Conservation (phyloP, 2,888 invertebrate species). For the Xanthia icteritia region DNA sequence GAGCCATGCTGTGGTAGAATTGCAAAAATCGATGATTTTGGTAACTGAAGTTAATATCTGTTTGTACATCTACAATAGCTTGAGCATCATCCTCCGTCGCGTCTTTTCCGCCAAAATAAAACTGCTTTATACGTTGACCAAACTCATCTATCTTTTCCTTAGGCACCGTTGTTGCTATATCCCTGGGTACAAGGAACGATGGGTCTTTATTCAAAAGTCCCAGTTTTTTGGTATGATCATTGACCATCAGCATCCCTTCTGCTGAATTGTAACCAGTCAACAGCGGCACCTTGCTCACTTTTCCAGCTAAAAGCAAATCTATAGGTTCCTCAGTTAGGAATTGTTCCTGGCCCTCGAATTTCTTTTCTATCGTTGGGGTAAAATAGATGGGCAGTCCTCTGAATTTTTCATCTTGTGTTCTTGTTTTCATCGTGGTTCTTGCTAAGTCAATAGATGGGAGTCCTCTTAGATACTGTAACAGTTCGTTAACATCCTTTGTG, state of each 20-base stretch:
- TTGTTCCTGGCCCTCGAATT: slow-evolving; percentile 71
- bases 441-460: slow-evolving; percentile 74
- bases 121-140: slow-evolving; percentile 74
- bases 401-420: slow-evolving; percentile 74
- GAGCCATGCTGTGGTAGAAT: slow-evolving; percentile 69
- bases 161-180: slow-evolving; percentile 70
- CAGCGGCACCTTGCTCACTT: slow-evolving; percentile 75
- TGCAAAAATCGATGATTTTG: slow-evolving; percentile 76
- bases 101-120: slow-evolving; percentile 73
- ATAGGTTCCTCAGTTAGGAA: slow-evolving; percentile 76
- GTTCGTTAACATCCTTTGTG: slow-evolving; percentile 72
- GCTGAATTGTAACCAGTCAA: slow-evolving; percentile 79
- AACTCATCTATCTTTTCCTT: slow-evolving; percentile 69
- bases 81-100: slow-evolving; percentile 67
- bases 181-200: slow-evolving; percentile 74
- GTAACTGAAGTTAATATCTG: slow-evolving; percentile 76
- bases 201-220: slow-evolving; percentile 72
- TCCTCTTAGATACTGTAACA: slow-evolving; percentile 73
- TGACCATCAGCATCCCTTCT: slow-evolving; percentile 76
- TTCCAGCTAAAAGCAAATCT: slow-evolving; percentile 70
- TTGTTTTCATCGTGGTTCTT: slow-evolving; percentile 70
- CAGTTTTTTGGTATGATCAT: slow-evolving; percentile 69
- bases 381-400: slow-evolving; percentile 78
- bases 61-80: slow-evolving; percentile 71
- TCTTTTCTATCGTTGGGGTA: slow-evolving; percentile 78